A percentile compares a stretch with the other conserved stretches of the same genome.
Conservation (phyloP, 2,888 invertebrate genomes). For the Athetis lepigone region DNA sequence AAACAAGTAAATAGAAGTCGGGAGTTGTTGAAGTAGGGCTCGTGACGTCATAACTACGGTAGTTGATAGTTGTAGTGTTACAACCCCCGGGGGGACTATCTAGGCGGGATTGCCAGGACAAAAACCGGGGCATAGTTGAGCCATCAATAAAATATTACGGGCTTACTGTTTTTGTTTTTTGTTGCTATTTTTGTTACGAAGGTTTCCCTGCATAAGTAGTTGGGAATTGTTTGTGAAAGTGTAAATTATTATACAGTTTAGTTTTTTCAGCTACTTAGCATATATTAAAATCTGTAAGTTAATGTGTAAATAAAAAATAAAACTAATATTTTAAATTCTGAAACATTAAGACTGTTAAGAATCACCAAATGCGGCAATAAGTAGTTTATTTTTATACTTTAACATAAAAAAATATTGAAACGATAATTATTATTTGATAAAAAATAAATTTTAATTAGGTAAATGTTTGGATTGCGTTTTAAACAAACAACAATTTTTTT, state of each 20-base stretch:
- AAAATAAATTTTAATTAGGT: no score
- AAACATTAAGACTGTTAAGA: no score
- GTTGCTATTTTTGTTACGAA: constrained; percentile 18
- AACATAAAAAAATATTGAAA: no score
- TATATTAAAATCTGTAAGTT: no score
- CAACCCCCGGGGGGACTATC: constrained; percentile 58
- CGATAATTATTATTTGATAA: no score
- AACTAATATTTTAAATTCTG: no score
- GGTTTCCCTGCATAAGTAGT: neutral
- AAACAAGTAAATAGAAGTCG: constrained; percentile 51
- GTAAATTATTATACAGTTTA: neutral
- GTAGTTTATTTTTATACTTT: no score
- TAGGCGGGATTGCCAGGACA: constrained; percentile 52
- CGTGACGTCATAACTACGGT: constrained; percentile 64
- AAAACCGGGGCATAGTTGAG: constrained; percentile 58
- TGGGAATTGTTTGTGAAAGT: constrained; percentile 8
- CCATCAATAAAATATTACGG: constrained; percentile 63
- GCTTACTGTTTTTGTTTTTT: constrained; percentile 40
- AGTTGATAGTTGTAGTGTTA: constrained; percentile 64
- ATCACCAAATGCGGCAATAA: no score
- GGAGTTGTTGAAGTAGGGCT: constrained; percentile 41
- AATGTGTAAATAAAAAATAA: no score
- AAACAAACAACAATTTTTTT: no score
- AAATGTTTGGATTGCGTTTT: no score
- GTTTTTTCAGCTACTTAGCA: no score